Evolutionary conservation across 1,140 invertebrate genomes (phyloP), one percentile per base, ranked within the genome.

Genomic region (Cephus cinctus): DNA sequence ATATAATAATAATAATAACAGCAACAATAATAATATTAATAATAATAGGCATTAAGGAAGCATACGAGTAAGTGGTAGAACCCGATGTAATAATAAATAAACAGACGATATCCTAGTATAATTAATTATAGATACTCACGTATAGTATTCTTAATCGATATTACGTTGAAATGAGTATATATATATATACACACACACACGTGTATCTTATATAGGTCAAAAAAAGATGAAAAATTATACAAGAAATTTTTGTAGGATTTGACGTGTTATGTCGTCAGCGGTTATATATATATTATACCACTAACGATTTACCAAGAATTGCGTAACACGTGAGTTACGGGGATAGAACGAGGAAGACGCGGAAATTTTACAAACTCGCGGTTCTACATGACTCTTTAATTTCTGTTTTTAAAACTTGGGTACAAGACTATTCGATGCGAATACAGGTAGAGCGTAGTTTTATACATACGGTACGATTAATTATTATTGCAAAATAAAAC

Each of bases 361-460:
- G 27, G 35, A 42, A 35, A 9, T 40, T 38, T 51, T 52, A 57
- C 16, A 44, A 30, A 35, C 44, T 41, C 50, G 56, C 41, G 44
- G 39, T 23, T 50, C 52, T 36, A 31, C 27, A 16, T 34, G 8
- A 25, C 18, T 34, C 47, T 46, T 58, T 22, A 45, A 48, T 50
- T 46, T 36, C 39, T 49, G 42, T 51, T 39, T 47, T 47, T 50
- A 32, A 39, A 12, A 43, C 19, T 18, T 57, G 58, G 54, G 49
- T 40, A 58, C 45, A 63, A 57, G 52, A 46, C 48, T 66, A 57
- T 57, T 56, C 58, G 53, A 43, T 44, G 19, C 38, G 47, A 58
- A 65, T 55, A 52, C 47, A 47, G 54, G 63, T 66, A 69, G 57
- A 66, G 32, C 50, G 60, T 69, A 69, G 54, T 65, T 70, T 68